phyloP scores from a whole-genome alignment of 2,888 invertebrate species.

The Plagodis pulveraria region DNA sequence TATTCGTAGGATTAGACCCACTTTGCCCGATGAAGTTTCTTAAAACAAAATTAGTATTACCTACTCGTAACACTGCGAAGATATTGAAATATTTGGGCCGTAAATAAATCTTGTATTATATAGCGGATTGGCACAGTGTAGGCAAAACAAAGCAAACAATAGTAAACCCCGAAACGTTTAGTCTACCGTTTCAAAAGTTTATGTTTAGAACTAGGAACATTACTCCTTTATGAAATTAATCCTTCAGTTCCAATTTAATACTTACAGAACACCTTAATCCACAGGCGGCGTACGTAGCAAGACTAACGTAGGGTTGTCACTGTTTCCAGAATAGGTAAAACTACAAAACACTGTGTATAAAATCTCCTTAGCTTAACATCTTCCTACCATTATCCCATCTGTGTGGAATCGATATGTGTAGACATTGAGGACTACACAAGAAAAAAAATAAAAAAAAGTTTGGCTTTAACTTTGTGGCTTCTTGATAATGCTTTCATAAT shows the following conservation, averaged over 20 bases:
- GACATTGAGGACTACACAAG: no score
- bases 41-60: no score
- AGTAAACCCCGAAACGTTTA: conserved; percentile 7
- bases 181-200: background rate
- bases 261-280: conserved; percentile 34
- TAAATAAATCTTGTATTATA: background rate
- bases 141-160: conserved; percentile 12
- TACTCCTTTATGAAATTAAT: conserved; percentile 30
- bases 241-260: conserved; percentile 33
- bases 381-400: background rate
- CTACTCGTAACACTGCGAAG: no score
- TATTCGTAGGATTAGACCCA: no score
- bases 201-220: conserved; percentile 25
- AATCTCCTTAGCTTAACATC: background rate
- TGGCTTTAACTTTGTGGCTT: no score
- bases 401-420: no score
- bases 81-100: no score
- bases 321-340: background rate
- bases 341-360: background rate
- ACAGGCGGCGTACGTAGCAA: conserved; percentile 26
- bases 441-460: no score
- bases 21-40: no score
- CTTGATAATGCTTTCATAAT: no score
- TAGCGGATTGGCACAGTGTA: background rate
- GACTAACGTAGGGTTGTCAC: conserved; percentile 4